Conservation (phyloP, 2,888 invertebrate species). For the Argyresthia goedartella region DNA sequence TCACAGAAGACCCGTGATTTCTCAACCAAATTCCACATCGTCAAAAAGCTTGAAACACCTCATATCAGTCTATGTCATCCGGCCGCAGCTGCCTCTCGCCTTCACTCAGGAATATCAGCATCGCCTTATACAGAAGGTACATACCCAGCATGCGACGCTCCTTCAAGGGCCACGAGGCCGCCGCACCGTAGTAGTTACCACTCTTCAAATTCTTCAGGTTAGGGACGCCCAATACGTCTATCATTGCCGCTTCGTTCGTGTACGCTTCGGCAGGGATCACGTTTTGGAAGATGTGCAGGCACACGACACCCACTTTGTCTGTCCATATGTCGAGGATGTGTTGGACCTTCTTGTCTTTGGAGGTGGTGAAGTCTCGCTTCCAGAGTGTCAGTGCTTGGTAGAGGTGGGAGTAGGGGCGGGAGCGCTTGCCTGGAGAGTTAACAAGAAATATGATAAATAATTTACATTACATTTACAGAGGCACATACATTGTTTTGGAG, state of each 20-base stretch:
- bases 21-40: no score
- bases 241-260: constrained; percentile 94
- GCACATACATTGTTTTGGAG: no score
- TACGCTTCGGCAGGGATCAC: constrained; percentile 92
- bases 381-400: constrained; percentile 85
- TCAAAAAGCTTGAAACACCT: not conserved
- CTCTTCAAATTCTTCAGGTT: constrained; percentile 83
- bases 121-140: constrained; percentile 83
- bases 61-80: constrained; percentile 71
- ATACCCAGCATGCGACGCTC: constrained; percentile 82
- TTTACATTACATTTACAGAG: no score
- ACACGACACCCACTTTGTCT: constrained; percentile 85
- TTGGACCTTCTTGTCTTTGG: constrained; percentile 75
- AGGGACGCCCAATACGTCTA: constrained; percentile 84
- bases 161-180: constrained; percentile 79
- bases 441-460: not conserved
- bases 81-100: constrained; percentile 91
- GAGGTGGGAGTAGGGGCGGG: constrained; percentile 90
- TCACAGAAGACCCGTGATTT: no score
- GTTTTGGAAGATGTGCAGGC: constrained; percentile 92
- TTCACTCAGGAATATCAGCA: constrained; percentile 87
- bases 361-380: constrained; percentile 58
- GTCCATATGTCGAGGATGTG: constrained; percentile 92
- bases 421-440: constrained; percentile 71
- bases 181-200: constrained; percentile 87